These are phyloP conservation scores for Adelognathus sp. DNA, from an alignment of 2,888 invertebrate genomes.

Conservation along the genomic window DNA sequence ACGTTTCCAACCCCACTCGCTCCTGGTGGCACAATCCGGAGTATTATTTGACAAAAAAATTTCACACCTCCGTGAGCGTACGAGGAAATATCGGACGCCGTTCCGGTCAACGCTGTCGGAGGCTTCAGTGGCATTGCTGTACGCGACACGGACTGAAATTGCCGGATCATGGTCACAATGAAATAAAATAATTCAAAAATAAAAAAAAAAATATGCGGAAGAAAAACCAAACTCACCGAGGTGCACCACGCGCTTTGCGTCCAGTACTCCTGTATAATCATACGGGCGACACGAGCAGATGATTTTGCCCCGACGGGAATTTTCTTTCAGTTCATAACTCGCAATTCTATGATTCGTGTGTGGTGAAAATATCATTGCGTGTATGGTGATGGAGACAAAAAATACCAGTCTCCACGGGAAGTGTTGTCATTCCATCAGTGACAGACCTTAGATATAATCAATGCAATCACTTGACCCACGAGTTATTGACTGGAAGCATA, in stretches of 20 bases:
- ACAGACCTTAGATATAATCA: too few species aligned
- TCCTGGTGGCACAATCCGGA: background rate
- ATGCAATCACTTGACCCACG: too few species aligned
- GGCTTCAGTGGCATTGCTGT: background rate
- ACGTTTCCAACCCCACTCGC: conserved; percentile 12
- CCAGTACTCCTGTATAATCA: background rate
- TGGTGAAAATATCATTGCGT: background rate
- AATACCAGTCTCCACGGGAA: background rate
- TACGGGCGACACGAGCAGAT: background rate
- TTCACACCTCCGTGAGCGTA: conserved; percentile 3
- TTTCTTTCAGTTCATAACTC: background rate
- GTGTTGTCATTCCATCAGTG: background rate
- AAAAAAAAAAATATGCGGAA: background rate
- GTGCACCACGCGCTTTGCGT: background rate
- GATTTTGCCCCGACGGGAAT: background rate
- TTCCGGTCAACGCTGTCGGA: background rate
- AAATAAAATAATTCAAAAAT: background rate
- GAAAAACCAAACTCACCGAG: background rate
- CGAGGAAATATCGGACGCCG: background rate
- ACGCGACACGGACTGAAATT: background rate
- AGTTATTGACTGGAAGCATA: too few species aligned
- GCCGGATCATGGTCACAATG: background rate
- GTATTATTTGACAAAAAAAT: conserved; percentile 30
- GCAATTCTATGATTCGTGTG: background rate
- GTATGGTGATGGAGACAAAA: background rate